Base-by-base conservation (phyloP, 2,888 invertebrate species). In the Aleiodes leptofemur region DNA sequence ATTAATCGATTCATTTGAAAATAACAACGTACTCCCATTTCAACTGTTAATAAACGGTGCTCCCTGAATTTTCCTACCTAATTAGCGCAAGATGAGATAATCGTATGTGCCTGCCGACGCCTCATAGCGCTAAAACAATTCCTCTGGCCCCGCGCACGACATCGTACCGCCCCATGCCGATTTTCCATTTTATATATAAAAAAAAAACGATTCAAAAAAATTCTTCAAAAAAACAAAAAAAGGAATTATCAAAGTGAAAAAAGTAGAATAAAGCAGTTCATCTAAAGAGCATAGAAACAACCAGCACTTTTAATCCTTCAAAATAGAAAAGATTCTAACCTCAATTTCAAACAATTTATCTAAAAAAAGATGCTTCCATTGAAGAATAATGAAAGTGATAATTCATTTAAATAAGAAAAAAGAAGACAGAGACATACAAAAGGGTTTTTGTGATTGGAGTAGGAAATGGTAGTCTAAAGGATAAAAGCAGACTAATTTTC, bases 111-210 rank as follows among this genome's bases (percentile, higher is more conserved):
- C 53, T 72, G 72, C 69, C 75, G 72, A 69, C 72, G 68, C 72
- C 59, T 68, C 43, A 51, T 34, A 55, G 34, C 66, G 51, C 70
- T 57, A 13, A 51, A 51, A 68, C 68, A 48, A 8, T 57, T 48
- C 71, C 75, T 51, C 69, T 57, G 66, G 72, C 56, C 23, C 72
- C 55, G 72, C 75, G 71, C 75, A 70, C 74, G 64, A 74, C 74
- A 53, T 64, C 74, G 55, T 61, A 75, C 75, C 75, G 75, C 75
- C 72, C 75, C 75, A 72, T 76, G 69, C 68, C 75, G 72, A 72
- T 64, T 69, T 29, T 48, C 23, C 43, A 61, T 43, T 43, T 23
- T 23, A 23, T 23, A 23, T 23, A 23, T 23, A 23, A 23, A 23
- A 23, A 56, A 55, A 68, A 71, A 51, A 34, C 31, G 34, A 34